A percentile compares a stretch with the other conserved stretches of the same genome.
Evolutionary conservation across 2,113 vertebrate genomes (phyloP).

Genomic region (Colaptes auratus): DNA sequence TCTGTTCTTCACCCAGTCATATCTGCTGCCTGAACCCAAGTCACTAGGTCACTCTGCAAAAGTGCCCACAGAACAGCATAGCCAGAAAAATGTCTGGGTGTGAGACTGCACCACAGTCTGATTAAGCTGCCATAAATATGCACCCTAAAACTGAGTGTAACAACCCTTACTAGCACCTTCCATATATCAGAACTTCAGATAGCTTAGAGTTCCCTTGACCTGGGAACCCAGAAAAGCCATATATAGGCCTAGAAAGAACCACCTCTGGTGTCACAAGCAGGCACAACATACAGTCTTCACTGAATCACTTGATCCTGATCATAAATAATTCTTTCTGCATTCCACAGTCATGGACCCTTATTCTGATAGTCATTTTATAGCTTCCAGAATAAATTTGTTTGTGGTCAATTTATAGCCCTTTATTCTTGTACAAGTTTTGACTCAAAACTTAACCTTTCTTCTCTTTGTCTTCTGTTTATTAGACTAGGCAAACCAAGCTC

Average conservation of each 20-base stretch:
- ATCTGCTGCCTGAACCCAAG: not conserved
- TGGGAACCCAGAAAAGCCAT: not conserved
- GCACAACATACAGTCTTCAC: not conserved
- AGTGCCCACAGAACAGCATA: accelerated
- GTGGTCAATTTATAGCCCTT: not conserved
- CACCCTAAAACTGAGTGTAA: not conserved
- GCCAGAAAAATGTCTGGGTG: accelerated
- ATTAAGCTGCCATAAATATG: not conserved
- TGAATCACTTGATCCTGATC: accelerated
- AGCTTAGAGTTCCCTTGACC: not conserved
- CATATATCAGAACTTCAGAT: not conserved
- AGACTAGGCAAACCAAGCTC: not conserved
- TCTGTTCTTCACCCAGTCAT: not conserved
- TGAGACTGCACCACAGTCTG: accelerated
- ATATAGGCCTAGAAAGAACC: not conserved
- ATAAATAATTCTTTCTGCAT: not conserved
- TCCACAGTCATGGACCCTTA: not conserved
- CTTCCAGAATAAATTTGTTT: not conserved
- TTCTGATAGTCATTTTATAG: not conserved
- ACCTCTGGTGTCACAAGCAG: not conserved
- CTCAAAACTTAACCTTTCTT: not conserved
- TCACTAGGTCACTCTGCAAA: not conserved
- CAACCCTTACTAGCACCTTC: not conserved
- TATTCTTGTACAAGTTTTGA: not conserved
- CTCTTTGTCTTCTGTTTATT: not conserved